Conservation (phyloP, 2,113 vertebrate genomes). For the Strix aluco region DNA sequence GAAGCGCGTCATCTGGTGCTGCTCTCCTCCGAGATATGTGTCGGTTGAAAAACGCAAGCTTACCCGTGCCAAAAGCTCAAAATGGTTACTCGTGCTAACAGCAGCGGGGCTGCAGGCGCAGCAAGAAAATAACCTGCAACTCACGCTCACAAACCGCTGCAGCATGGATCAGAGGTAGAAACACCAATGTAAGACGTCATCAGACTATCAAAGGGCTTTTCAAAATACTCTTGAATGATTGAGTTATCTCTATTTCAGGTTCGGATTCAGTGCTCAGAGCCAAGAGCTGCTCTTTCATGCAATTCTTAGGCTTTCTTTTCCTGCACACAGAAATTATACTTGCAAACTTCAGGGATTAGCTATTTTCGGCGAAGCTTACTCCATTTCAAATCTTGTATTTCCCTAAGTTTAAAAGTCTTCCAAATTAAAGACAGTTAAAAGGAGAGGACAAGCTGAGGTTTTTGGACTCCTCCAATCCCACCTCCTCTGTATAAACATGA, state of each 20-base stretch:
- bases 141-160: accelerated
- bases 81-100: background rate
- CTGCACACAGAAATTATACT: background rate
- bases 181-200: background rate
- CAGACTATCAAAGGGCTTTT: background rate
- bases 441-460: background rate
- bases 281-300: background rate
- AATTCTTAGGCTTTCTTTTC: background rate
- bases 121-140: background rate
- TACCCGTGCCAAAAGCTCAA: background rate
- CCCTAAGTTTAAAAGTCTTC: background rate
- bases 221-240: background rate
- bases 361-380: background rate
- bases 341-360: background rate
- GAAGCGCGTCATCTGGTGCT: background rate
- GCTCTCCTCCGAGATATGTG: accelerated
- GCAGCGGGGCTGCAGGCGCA: background rate
- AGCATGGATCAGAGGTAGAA: background rate
- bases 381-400: background rate
- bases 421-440: background rate
- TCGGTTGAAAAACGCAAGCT: background rate
- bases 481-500: accelerated
- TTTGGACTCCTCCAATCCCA: background rate
- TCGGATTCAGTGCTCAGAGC: accelerated
- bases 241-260: background rate